Evolutionary conservation across 2,888 invertebrate species (phyloP), one percentile per base, ranked within the genome.

Genomic region (Hetaerina titia): DNA sequence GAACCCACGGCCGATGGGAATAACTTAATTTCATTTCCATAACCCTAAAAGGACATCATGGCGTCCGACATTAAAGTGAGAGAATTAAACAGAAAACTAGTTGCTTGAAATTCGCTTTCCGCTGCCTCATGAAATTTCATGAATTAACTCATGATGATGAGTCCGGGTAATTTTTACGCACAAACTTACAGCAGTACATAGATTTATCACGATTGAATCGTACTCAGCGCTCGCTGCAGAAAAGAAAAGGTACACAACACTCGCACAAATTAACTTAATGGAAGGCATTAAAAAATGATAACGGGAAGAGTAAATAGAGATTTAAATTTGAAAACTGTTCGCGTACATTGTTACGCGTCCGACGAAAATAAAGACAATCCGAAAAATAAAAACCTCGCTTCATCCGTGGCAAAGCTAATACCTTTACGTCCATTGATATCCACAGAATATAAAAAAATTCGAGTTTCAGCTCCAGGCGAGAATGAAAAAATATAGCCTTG

Each of bases 261-360:
- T 25, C 25, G 69, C 69, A 81, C 31, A 15, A 81, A 81, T 81
- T 81, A 81, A 81, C 31, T 25, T 81, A 31, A 81, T 81, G 81
- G 31, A 81, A 31, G 13, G 81, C 81, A 81, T 31, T 81, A 31
- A 81, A 81, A 81, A 81, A 81, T 81, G 81, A 31, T 81, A 81
- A 31, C 31, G 25, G 81, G 15, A 31, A 31, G 81, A 81, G 31
- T 81, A 81, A 81, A 81, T 5, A 81, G 25, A 69, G 81, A 2
- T 31, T 25, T 4, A n/a, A 31, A 31, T 31, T 81, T 13, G 31
- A 31, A 31, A 31, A 15, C 31, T 2, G 8, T 22, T 81, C 81
- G 22, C 25, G 31, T 11, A 11, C 25, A 15, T 22, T 15, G 31
- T 31, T 4, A 31, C 81, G 81, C 31, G 25, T 25, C 31, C 81